Base-by-base conservation (phyloP, 2,113 vertebrate species). In the Carassius carassius region DNA sequence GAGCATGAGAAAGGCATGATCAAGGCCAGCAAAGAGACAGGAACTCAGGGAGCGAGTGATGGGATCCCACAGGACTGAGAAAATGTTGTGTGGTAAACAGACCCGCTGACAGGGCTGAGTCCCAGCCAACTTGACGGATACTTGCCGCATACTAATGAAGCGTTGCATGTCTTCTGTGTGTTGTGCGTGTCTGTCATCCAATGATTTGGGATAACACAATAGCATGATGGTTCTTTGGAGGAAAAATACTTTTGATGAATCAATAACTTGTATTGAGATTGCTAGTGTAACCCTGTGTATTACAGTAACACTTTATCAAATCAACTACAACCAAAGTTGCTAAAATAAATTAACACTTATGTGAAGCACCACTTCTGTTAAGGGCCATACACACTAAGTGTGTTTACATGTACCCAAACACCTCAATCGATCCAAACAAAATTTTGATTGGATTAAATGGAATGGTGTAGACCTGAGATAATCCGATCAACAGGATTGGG, bases 81-180 rank as follows among this genome's bases (percentile, higher is more conserved):
- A 78, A 77, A 78, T 37, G 23, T 67, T 67, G 9, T 65, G 78
- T 63, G 78, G 60, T 81, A 84, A 47, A 77, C 72, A 84, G 41
- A 63, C 19, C 77, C 58, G 3, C 37, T 62, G 81, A 83, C 51
- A 32, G n/a, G 4, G 4, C 73, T 37, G 82, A 73, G 23, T 51
- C 29, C 58, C 60, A 17, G 72, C 73, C 73, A 67, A 21, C 78
- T 13, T 81, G 41, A 67, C 17, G 1, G 44, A 81, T 67, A 5
- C 4, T 51, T 29, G 23, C 13, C 1, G 25, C 63, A 81, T 81
- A 35, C 44, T 69, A 51, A 81, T 69, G 62, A 81, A 69, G 23
- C 12, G 4, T 21, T 69, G 78, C 25, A 19, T 65, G 58, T 47
- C 78, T 0, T 65, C 37, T 79, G 56, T 79, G 37, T 65, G n/a